Base-by-base conservation (phyloP, 1,140 invertebrate species). In the Papilio helenus region DNA sequence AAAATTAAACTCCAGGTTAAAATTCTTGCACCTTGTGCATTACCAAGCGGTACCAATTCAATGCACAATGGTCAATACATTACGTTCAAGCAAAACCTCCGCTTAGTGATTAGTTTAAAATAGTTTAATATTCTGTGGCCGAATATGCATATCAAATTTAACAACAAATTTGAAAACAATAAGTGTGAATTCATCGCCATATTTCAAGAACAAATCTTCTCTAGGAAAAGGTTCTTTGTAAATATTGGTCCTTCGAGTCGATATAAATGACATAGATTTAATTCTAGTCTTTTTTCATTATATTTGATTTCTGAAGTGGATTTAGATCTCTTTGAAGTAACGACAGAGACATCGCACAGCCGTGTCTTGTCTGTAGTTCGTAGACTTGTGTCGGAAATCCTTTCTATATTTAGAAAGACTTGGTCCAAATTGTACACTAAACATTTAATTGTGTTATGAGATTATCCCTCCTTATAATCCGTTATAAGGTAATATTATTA, bases 1-100 rank as follows among this genome's bases (percentile, higher is more conserved):
- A 12, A 65, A 14, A 61, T 61, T 34, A 68, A 29, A 29, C 12
- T 29, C 14, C 2, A 26, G 20, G 55, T 58, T 18, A 34, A 29
- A 68, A 34, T 34, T 34, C 23, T 16, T 68, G 16, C 16, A 68
- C 61, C 61, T 16, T 18, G 23, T 29, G 79, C 65, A 51, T 74
- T 68, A 16, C 58, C 76, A 79, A 82, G 82, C 82, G 68, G 82
- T 79, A 80, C 79, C 65, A 79, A 82, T 82, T 73, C 82, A 80
- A 84, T 84, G 55, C 79, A 84, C 83, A 84, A 84, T 84, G 79
- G 72, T 76, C 81, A 84, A 84, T 82, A 82, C 83, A 84, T 84
- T 84, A 84, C 83, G 68, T 55, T 81, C 76, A 82, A 76, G 76
- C 81, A 82, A 82, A 84, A 80, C 79, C 80, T 82, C 77, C 79